Percentiles rank a stretch among this genome's conserved stretches.
phyloP scores from a whole-genome alignment of 53 echinoderm and acorn worm species.

The Temnopleurus reevesii region DNA sequence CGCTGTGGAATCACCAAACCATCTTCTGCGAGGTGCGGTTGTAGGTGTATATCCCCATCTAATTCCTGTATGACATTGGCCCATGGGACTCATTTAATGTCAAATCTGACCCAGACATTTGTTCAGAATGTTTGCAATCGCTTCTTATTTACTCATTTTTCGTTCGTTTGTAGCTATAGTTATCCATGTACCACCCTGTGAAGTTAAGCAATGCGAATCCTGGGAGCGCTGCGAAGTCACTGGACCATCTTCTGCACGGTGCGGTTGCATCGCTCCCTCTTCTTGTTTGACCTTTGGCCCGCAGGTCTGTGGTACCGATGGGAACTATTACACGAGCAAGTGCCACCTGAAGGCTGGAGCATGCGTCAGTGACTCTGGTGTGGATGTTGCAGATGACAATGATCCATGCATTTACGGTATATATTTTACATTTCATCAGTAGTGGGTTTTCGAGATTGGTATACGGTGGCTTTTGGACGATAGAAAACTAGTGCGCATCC shows the following conservation, averaged over 20 bases:
- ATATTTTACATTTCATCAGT: no score
- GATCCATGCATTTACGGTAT: neutral
- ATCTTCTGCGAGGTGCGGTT: no score
- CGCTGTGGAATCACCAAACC: no score
- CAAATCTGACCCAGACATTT: no score
- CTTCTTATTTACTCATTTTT: no score
- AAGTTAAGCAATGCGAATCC: neutral
- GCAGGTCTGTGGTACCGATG: neutral
- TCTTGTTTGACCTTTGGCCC: neutral
- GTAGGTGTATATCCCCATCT: no score
- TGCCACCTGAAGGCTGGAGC: neutral
- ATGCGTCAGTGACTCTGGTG: neutral
- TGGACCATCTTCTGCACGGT: neutral
- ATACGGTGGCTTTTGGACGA: no score
- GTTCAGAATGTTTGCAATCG: no score
- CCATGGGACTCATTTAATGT: no score
- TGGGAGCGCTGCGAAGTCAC: neutral
- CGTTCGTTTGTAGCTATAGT: neutral
- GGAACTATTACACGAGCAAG: neutral
- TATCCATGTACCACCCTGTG: neutral
- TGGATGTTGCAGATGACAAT: neutral
- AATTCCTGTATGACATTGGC: no score
- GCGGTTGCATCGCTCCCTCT: neutral
- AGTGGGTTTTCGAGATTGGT: no score
- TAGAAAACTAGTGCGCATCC: no score